Evolutionary conservation across 2,888 invertebrate genomes (phyloP).

Genomic region (Meandrusa payeni): DNA sequence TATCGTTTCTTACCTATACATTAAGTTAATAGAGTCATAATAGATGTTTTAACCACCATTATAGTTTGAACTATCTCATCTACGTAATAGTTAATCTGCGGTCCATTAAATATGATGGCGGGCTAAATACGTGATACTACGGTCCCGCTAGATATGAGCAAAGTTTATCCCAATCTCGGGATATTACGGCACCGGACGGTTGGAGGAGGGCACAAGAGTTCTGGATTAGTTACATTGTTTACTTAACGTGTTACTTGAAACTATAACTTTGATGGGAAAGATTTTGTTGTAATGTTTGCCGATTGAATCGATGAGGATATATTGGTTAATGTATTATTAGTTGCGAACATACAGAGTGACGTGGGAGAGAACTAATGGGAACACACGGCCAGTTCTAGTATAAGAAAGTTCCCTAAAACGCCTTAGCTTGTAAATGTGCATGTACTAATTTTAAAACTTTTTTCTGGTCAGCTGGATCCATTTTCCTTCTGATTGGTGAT

Average conservation of each 20-base stretch:
- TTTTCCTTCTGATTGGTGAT: too few relatives aligned
- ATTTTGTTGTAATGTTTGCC: background rate
- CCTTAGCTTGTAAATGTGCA: too few relatives aligned
- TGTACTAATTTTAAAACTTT: too few relatives aligned
- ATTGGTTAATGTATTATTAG: too few relatives aligned
- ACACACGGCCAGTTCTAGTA: too few relatives aligned
- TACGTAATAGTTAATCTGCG: slow-evolving; percentile 13
- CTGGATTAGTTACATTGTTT: slow-evolving; percentile 17
- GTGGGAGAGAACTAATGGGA: too few relatives aligned
- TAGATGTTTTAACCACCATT: background rate
- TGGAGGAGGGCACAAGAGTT: background rate
- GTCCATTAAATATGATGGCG: slow-evolving; percentile 17
- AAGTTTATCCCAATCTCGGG: slow-evolving; percentile 19
- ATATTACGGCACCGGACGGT: slow-evolving; percentile 9
- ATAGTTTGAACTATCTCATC: background rate
- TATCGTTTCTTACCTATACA: too few relatives aligned
- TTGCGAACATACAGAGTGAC: too few relatives aligned
- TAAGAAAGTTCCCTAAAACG: too few relatives aligned
- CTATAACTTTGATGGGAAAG: background rate
- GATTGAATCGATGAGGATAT: too few relatives aligned
- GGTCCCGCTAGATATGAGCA: slow-evolving; percentile 9
- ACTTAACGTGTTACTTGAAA: slow-evolving; percentile 11
- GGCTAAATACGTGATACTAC: slow-evolving; percentile 10
- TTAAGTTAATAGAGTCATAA: too few relatives aligned
- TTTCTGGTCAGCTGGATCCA: too few relatives aligned